Percentiles rank a stretch among this genome's conserved stretches.
These are phyloP conservation scores for Acanthopagrus latus DNA, from an alignment of 2,797 vertebrate genomes.

Conservation along the genomic window DNA sequence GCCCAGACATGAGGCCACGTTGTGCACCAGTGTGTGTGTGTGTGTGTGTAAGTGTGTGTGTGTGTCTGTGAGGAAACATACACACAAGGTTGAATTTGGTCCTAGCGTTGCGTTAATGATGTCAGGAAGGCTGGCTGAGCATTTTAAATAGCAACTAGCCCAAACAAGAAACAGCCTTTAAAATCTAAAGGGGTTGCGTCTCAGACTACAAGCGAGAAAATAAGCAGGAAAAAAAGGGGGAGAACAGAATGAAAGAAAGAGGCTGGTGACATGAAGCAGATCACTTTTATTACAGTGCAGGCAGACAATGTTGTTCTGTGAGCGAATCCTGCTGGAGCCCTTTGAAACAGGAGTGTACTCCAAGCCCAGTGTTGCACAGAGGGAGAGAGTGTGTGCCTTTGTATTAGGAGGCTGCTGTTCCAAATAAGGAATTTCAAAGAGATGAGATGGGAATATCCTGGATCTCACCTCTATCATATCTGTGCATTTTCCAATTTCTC, in stretches of 20 bases:
- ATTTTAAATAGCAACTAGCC: slow-evolving; percentile 87
- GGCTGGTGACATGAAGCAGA: slow-evolving; percentile 91
- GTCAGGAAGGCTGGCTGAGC: slow-evolving; percentile 66
- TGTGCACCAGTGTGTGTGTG: slow-evolving; percentile 15
- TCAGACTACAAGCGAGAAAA: slow-evolving; percentile 70
- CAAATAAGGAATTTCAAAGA: slow-evolving; percentile 56
- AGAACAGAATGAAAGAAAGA: slow-evolving; percentile 63
- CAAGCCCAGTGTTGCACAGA: slow-evolving; percentile 46
- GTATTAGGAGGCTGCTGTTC: slow-evolving; percentile 29
- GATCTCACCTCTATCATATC: slow-evolving; percentile 49
- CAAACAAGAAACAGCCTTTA: slow-evolving; percentile 86
- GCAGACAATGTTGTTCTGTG: slow-evolving; percentile 86
- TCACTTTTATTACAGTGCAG: slow-evolving; percentile 86
- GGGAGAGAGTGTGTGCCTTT: slow-evolving; percentile 22
- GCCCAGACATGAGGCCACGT: slow-evolving; percentile 84
- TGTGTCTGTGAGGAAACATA: neutral
- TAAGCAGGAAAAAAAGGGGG: neutral
- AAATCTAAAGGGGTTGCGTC: slow-evolving; percentile 84
- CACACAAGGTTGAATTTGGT: slow-evolving; percentile 83
- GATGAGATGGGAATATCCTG: slow-evolving; percentile 42
- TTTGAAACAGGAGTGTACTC: slow-evolving; percentile 82
- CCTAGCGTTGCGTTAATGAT: slow-evolving; percentile 82
- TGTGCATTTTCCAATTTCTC: slow-evolving; percentile 28
- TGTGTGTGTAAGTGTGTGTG: neutral
- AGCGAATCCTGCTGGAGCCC: slow-evolving; percentile 86